These are phyloP conservation scores for Drosophila multiciliata DNA, from an alignment of 2,888 invertebrate genomes.

Conservation along the genomic window DNA sequence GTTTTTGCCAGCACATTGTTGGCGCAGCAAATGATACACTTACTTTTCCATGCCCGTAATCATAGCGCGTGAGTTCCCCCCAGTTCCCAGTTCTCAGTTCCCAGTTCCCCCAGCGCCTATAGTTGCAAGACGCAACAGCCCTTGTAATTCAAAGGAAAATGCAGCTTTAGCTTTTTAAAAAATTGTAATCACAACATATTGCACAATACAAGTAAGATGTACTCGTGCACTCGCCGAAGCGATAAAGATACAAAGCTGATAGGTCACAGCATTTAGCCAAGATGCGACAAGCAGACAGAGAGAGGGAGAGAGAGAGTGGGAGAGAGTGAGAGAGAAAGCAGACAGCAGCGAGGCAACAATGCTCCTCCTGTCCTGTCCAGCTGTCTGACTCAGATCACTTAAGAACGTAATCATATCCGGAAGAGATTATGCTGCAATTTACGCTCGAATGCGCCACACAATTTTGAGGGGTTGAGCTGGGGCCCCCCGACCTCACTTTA, in stretches of 20 bases:
- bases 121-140: constrained; percentile 31
- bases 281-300: constrained; percentile 9
- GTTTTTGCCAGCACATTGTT: constrained; percentile 65
- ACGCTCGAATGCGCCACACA: constrained; percentile 62
- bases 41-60: constrained; percentile 40
- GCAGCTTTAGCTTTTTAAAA: constrained; percentile 82
- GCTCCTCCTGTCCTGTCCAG: constrained; percentile 28
- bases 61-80: constrained; percentile 24
- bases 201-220: constrained; percentile 42
- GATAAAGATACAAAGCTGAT: constrained; percentile 80
- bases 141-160: constrained; percentile 80
- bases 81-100: neutral
- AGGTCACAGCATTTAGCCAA: constrained; percentile 80
- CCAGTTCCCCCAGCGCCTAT: neutral
- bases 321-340: constrained; percentile 12
- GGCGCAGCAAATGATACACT: constrained; percentile 60
- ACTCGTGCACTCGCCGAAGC: constrained; percentile 26
- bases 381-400: constrained; percentile 65
- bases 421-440: constrained; percentile 81
- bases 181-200: constrained; percentile 81
- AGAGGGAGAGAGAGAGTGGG: constrained; percentile 12
- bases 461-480: constrained; percentile 46
- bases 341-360: constrained; percentile 54
- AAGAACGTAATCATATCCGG: constrained; percentile 82
- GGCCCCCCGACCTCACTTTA: constrained; percentile 12